Conservation (phyloP, 2,888 invertebrate species). For the Gastrophysa polygoni region DNA sequence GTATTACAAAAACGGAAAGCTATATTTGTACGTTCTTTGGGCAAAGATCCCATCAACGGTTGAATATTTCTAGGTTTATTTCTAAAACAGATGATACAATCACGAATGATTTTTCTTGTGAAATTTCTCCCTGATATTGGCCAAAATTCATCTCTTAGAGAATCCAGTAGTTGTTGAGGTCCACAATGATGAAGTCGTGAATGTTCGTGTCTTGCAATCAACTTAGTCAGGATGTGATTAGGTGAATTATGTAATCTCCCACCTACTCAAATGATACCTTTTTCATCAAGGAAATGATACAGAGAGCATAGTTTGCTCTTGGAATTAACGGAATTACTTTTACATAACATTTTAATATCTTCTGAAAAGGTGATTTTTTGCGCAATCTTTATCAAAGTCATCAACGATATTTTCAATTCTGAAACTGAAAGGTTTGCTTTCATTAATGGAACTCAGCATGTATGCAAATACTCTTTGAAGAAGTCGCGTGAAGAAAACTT, state of each 20-base stretch:
- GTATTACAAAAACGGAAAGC: slow-evolving; percentile 25
- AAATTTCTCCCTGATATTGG: neutral
- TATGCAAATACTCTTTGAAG: too few species aligned
- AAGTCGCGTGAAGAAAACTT: too few species aligned
- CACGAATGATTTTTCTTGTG: slow-evolving; percentile 5
- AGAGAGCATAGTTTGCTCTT: too few species aligned
- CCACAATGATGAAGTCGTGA: too few species aligned
- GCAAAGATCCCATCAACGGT: slow-evolving; percentile 9
- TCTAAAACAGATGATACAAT: slow-evolving; percentile 12
- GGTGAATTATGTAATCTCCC: too few species aligned
- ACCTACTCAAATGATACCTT: slow-evolving; percentile 6
- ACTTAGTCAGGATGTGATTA: too few species aligned
- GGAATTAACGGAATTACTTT: neutral
- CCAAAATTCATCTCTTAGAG: slow-evolving; percentile 2
- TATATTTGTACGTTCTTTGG: neutral
- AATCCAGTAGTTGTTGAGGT: too few species aligned
- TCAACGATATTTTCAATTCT: too few species aligned
- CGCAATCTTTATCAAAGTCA: too few species aligned
- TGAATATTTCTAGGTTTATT: neutral
- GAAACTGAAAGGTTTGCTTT: too few species aligned
- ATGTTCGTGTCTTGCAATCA: too few species aligned
- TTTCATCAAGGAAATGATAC: slow-evolving; percentile 7
- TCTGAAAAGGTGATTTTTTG: neutral
- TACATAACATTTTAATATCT: neutral
- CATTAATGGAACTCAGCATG: too few species aligned